phyloP scores from a whole-genome alignment of 2,797 vertebrate species.

The Spinus olivaceus region DNA sequence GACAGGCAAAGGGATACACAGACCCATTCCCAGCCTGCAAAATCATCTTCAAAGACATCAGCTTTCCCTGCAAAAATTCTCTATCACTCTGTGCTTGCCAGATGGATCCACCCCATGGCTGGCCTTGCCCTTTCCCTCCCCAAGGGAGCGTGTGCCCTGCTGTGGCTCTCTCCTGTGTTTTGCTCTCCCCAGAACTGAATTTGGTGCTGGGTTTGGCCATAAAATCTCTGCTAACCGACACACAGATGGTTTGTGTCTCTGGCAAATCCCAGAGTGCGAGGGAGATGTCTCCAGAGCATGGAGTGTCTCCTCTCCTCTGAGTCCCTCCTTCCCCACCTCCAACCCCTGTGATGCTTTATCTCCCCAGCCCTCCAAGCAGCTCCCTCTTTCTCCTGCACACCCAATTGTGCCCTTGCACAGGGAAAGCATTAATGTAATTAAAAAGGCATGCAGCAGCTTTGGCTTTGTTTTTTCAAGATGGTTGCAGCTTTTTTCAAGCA shows the following conservation, averaged over 20 bases:
- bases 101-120: not conserved
- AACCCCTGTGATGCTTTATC: not conserved
- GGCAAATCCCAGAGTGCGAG: constrained; percentile 23
- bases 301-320: not conserved
- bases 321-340: constrained; percentile 36
- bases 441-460: constrained; percentile 59
- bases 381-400: not conserved
- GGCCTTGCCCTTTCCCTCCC: not conserved
- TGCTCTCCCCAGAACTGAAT: not conserved
- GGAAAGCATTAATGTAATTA: constrained; percentile 59
- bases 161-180: not conserved
- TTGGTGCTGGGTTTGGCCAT: not conserved
- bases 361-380: not conserved
- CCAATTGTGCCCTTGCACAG: not conserved
- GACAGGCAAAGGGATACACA: not conserved
- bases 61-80: not conserved
- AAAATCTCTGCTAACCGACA: not conserved
- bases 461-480: constrained; percentile 63
- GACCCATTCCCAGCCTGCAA: not conserved
- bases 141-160: accelerated
- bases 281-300: constrained; percentile 43
- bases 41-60: not conserved
- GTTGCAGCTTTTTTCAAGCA: constrained; percentile 42
- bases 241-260: constrained; percentile 57
- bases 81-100: not conserved